Base-by-base conservation (phyloP, 1,140 invertebrate genomes). In the Gryon sp. region DNA sequence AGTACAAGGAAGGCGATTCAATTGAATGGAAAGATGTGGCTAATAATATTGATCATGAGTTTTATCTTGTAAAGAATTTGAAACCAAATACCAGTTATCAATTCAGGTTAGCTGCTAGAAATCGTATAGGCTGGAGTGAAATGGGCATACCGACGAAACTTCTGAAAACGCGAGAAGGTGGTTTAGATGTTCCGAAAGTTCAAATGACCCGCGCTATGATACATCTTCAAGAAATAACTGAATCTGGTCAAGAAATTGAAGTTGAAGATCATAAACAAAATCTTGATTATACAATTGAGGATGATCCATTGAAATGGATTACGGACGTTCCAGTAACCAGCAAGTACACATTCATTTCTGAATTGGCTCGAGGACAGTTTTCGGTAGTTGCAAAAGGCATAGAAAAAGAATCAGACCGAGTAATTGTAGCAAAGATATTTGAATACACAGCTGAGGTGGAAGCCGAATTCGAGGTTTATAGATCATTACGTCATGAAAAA, bases 101-200 rank as follows among this genome's bases (percentile, higher is more conserved):
- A 50, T 99, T 99, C 89, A 91, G 97, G 48, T 88, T 99, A 5
- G 92, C 94, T 1, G 96, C 96, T 0, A 91, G 92, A 48, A 99
- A 99, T 87, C 92, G 93, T 24, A 96, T 99, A 82, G 98, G 97
- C n/a, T 97, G 95, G 95, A 95, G 95, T 82, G 94, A 94, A 45
- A 92, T 92, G 70, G 94, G 95, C 34, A 93, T 95, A 19, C 92
- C 93, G 0, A 93, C 94, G 4, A 90, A 92, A 63, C 82, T 93
- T 0, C 86, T 94, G 4, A 92, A 92, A 78, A 96, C 95, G 0
- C 91, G 91, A 69, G 90, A 90, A 46, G 82, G 88, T 11, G 76
- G 76, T 6, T 20, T 57, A 0, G 94, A 93, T 68, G 89, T 91
- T 4, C 88, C 91, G 0, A 94, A 94, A 82, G 90, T 96, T 1